Conservation (phyloP, 2,113 vertebrate genomes). For the Diadophis punctatus region DNA sequence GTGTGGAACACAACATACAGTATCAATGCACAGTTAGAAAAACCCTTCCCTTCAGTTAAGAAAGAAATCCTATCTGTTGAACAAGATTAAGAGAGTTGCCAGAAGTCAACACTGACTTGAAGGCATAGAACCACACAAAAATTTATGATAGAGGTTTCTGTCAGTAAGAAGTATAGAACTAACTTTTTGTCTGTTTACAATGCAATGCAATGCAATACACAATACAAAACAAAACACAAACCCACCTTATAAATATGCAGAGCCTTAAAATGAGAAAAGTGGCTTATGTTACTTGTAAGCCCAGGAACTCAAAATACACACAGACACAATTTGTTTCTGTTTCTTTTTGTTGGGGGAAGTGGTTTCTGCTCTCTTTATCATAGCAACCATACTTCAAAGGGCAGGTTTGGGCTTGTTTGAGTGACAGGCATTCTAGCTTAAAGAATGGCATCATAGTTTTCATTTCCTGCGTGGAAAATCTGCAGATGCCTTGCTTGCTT, state of each 20-base stretch:
- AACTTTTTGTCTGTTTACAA: not conserved
- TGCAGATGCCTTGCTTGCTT: not conserved
- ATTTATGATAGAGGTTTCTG: not conserved
- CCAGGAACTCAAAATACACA: not conserved
- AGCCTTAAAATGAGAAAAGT: not conserved
- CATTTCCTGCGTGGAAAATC: not conserved
- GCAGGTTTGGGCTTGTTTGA: conserved; percentile 57
- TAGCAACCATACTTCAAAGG: conserved; percentile 44
- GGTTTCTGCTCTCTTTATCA: conserved; percentile 37
- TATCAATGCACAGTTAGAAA: not conserved
- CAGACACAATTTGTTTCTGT: not conserved
- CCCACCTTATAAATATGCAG: not conserved
- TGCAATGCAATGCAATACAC: not conserved
- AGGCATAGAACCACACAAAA: not conserved
- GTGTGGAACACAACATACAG: not conserved
- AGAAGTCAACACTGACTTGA: not conserved
- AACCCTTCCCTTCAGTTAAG: not conserved
- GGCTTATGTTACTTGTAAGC: not conserved
- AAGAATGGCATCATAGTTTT: conserved; percentile 9
- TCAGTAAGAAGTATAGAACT: not conserved
- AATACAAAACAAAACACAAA: not conserved
- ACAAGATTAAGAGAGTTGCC: not conserved
- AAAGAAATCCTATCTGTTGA: not conserved
- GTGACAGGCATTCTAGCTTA: conserved; percentile 7
- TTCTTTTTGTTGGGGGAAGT: not conserved